Conservation (phyloP, 2,797 vertebrate genomes). For the Remorina albescens region DNA sequence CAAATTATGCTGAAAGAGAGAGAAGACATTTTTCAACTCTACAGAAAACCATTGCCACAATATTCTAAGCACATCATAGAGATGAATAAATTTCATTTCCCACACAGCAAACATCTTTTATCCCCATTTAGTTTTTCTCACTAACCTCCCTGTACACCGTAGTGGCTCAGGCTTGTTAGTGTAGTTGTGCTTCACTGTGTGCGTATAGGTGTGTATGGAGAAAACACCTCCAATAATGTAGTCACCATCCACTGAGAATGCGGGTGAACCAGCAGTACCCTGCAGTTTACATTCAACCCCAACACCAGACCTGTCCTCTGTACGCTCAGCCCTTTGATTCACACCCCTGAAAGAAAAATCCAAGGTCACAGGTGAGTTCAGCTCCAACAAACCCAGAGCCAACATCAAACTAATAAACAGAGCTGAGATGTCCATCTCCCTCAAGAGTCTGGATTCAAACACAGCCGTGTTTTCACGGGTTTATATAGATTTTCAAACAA, state of each 20-base stretch:
- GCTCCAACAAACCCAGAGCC: constrained; percentile 27
- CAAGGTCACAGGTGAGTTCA: constrained; percentile 25
- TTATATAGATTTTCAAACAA: constrained; percentile 44
- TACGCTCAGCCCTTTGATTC: background rate
- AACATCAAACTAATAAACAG: constrained; percentile 26
- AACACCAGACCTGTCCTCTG: background rate
- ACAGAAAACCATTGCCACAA: too few species aligned
- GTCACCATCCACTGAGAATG: constrained; percentile 68
- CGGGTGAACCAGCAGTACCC: constrained; percentile 39
- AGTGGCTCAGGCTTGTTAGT: constrained; percentile 61
- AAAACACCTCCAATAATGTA: constrained; percentile 75
- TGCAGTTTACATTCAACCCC: constrained; percentile 52
- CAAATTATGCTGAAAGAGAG: too few species aligned
- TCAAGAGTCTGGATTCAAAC: background rate
- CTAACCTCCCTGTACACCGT: constrained; percentile 73
- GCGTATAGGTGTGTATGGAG: constrained; percentile 63
- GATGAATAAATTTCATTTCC: too few species aligned
- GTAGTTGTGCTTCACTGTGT: constrained; percentile 59
- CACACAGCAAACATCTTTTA: too few species aligned
- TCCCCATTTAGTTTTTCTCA: background rate
- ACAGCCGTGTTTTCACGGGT: background rate
- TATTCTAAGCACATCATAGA: background rate
- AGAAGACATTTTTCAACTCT: too few species aligned
- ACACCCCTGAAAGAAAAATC: background rate
- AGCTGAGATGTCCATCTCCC: constrained; percentile 37